These are phyloP conservation scores for Megalops atlanticus DNA, from an alignment of 2,113 vertebrate genomes.

Conservation along the genomic window DNA sequence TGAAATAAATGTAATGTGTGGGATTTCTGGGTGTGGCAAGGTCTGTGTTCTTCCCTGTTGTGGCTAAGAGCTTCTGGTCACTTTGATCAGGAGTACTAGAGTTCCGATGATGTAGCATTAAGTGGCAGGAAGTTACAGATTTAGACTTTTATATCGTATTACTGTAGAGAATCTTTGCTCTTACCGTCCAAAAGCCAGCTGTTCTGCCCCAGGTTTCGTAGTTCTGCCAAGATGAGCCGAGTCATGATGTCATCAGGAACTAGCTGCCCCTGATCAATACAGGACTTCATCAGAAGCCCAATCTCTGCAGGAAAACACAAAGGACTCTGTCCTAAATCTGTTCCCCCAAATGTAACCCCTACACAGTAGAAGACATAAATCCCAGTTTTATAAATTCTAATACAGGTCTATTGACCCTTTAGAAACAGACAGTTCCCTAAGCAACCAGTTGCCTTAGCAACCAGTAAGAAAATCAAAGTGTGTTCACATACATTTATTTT, in stretches of 20 bases:
- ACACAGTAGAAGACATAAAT: background rate
- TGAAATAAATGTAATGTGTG: too few species aligned
- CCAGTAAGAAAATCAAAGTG: too few species aligned
- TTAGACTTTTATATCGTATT: background rate
- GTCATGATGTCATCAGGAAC: slow-evolving; percentile 94
- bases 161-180: slow-evolving; percentile 19
- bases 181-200: slow-evolving; percentile 92
- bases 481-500: too few species aligned
- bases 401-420: background rate
- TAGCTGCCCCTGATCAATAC: slow-evolving; percentile 89
- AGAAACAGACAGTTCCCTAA: background rate
- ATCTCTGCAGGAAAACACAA: slow-evolving; percentile 74
- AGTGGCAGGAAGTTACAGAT: too few species aligned
- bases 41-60: too few species aligned
- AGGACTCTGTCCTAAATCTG: background rate
- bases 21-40: too few species aligned
- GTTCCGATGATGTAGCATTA: background rate
- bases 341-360: background rate
- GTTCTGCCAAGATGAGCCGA: slow-evolving; percentile 81
- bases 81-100: too few species aligned
- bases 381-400: background rate
- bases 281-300: slow-evolving; percentile 89
- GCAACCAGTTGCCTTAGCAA: too few species aligned
- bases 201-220: slow-evolving; percentile 67
- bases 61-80: too few species aligned